Evolutionary conservation across 2,888 invertebrate species (phyloP), one percentile per base, ranked within the genome.

Genomic region (Caenorhabditis angaria): DNA sequence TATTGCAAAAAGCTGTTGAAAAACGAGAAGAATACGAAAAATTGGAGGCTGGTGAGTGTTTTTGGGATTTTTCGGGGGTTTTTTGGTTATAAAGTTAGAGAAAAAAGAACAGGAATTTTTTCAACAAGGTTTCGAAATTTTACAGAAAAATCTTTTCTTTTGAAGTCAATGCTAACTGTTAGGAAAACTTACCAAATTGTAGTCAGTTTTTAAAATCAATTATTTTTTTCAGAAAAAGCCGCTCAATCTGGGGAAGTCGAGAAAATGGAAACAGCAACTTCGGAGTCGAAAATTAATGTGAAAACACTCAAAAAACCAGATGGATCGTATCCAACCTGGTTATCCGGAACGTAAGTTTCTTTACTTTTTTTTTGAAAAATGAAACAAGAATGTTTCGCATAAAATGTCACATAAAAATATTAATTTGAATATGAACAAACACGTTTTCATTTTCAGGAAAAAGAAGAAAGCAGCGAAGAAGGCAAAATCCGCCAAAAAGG

Each of bases 291-390:
- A 10, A 66, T 82, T 55, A 78, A 80, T 60, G 63, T 76, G 41
- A 77, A 77, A 57, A 78, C 79, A 5, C 74, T 82, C 68, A 78
- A 70, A 63, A 76, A 71, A 22, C 71, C 75, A 14, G 81, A 80
- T 58, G 81, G 79, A 29, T 70, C 68, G 22, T 82, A 72, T 55
- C 81, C 81, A 14, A 35, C 65, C 10, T 82, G 81, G 81, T 41
- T 82, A 24, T 73, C 69, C 24, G 70, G 63, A 62, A 75, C 61
- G 75, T 70, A 54, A 59, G 73, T 63, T 32, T 18, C 8, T 54
- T 53, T 28, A 61, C 18, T 35, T 35, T 35, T 24, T 50, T 25
- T n/a, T 25, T n/a, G n/a, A n/a, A n/a, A n/a, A n/a, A n/a, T n/a
- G n/a, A n/a, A n/a, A n/a, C n/a, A n/a, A n/a, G 35, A 24, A 41